phyloP scores from a whole-genome alignment of 2,888 invertebrate species.

The Caenorhabditis sp. region DNA sequence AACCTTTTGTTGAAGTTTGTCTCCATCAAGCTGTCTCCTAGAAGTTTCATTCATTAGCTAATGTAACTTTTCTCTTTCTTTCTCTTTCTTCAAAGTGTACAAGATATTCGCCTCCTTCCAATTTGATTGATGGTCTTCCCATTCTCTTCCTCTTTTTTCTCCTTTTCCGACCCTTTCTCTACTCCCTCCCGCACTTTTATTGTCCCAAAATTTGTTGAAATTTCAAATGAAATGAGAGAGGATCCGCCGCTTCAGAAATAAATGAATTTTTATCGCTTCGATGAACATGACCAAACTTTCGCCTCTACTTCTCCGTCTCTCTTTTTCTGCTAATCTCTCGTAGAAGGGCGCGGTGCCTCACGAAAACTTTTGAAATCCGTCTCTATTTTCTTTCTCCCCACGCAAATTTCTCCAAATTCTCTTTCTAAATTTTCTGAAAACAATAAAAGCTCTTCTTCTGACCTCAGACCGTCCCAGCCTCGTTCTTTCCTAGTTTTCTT shows the following conservation, averaged over 20 bases:
- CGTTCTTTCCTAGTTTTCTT: not conserved
- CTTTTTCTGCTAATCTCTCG: not conserved
- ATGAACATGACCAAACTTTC: constrained; percentile 19
- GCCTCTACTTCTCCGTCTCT: constrained; percentile 15
- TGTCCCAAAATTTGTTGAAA: constrained; percentile 4
- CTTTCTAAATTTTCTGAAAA: not conserved
- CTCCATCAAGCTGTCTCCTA: too few species aligned
- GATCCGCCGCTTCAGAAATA: constrained; percentile 9
- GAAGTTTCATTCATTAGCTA: constrained; percentile 29
- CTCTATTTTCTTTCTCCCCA: not conserved
- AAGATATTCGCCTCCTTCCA: constrained; percentile 33
- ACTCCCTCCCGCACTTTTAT: not conserved
- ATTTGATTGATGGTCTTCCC: constrained; percentile 39
- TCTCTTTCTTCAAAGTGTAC: constrained; percentile 21
- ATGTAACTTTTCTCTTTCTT: constrained; percentile 14
- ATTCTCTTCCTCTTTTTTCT: not conserved
- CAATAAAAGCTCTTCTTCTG: not conserved
- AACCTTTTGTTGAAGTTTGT: constrained; percentile 17
- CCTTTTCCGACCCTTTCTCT: not conserved
- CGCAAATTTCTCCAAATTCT: not conserved
- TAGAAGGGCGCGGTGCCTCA: constrained; percentile 17
- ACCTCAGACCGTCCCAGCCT: not conserved
- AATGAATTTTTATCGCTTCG: constrained; percentile 36
- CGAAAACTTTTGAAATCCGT: constrained; percentile 24
- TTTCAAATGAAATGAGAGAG: not conserved